Evolutionary conservation across 2,888 invertebrate genomes (phyloP).

Genomic region (Spodoptera exigua): DNA sequence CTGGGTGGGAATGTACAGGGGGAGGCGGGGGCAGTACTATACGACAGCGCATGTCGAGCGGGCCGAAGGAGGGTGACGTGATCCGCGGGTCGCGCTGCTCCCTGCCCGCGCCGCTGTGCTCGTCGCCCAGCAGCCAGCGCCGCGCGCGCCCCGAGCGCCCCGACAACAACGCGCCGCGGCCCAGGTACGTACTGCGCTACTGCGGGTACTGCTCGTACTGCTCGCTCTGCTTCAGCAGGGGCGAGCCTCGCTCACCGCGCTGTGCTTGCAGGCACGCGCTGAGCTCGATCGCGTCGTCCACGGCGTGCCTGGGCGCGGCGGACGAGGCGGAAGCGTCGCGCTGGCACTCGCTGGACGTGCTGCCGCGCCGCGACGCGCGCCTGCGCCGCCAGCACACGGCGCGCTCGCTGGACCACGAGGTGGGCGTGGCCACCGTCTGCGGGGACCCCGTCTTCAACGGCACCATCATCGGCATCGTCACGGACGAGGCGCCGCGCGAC

Average conservation of each 20-base stretch:
- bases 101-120: conserved; percentile 67
- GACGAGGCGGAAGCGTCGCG: conserved; percentile 47
- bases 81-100: conserved; percentile 73
- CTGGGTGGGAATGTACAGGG: conserved; percentile 33
- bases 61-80: conserved; percentile 62
- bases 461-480: conserved; percentile 77
- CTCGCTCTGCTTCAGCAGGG: no score
- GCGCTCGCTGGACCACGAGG: conserved; percentile 78
- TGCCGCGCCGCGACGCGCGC: conserved; percentile 60
- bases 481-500: conserved; percentile 74
- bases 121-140: conserved; percentile 55
- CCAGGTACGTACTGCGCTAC: conserved; percentile 58
- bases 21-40: conserved; percentile 60
- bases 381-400: conserved; percentile 72
- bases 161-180: conserved; percentile 54
- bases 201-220: no score
- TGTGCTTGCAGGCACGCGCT: conserved; percentile 84
- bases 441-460: conserved; percentile 83
- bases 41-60: conserved; percentile 77
- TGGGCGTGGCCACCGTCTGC: conserved; percentile 76
- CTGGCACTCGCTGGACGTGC: conserved; percentile 71
- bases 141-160: conserved; percentile 45
- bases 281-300: conserved; percentile 91
- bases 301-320: conserved; percentile 81
- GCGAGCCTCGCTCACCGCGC: no score